These are phyloP conservation scores for Crotalus viridis DNA, from an alignment of 2,113 vertebrate genomes.

Conservation along the genomic window DNA sequence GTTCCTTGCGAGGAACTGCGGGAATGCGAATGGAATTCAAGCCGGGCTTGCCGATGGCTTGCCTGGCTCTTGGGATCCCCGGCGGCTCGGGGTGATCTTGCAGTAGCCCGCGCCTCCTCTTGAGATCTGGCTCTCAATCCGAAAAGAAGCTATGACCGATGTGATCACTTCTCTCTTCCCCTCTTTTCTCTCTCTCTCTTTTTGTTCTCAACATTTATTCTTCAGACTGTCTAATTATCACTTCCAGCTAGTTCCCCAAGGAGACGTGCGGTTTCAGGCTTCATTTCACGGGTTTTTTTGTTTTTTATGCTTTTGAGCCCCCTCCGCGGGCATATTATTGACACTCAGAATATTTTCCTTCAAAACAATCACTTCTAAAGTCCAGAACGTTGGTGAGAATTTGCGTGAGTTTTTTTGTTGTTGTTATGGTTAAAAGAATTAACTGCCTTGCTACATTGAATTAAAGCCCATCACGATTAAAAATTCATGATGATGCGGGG, in stretches of 20 bases:
- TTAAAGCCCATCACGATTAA: conserved; percentile 69
- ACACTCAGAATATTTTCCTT: conserved; percentile 3
- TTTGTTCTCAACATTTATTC: background rate
- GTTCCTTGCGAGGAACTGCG: conserved; percentile 57
- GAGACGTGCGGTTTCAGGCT: background rate
- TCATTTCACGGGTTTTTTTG: background rate
- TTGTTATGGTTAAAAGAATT: conserved; percentile 46
- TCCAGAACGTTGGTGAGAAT: background rate
- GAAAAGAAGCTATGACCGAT: background rate
- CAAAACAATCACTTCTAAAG: conserved; percentile 40
- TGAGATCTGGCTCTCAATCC: background rate
- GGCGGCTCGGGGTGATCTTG: background rate
- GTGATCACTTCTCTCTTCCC: background rate
- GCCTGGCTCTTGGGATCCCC: background rate
- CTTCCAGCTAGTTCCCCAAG: background rate
- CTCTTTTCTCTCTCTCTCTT: background rate
- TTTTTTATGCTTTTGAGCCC: background rate
- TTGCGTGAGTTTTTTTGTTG: background rate
- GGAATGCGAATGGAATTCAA: conserved; percentile 53
- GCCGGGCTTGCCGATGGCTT: background rate
- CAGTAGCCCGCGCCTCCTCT: background rate
- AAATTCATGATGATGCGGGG: conserved; percentile 68
- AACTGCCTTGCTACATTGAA: conserved; percentile 61
- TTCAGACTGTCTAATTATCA: conserved; percentile 10
- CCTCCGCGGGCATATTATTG: accelerated